Evolutionary conservation across 2,113 vertebrate genomes (phyloP).

Genomic region (Anas platyrhynchos): DNA sequence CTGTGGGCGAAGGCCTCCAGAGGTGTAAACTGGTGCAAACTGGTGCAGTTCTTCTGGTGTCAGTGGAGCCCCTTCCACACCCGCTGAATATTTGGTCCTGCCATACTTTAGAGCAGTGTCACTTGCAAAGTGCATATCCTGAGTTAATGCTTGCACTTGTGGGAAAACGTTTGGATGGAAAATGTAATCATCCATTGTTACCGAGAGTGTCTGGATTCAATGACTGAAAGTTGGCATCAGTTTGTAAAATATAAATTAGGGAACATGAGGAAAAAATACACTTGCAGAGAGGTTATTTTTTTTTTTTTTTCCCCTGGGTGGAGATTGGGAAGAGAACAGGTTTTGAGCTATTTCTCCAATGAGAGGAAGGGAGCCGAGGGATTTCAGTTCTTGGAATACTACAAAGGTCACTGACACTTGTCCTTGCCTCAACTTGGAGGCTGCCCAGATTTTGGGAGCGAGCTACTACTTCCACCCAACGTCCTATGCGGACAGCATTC

Average conservation of each 20-base stretch:
- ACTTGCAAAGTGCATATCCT: neutral
- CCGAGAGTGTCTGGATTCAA: conserved; percentile 12
- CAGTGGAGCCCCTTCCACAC: neutral
- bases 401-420: neutral
- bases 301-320: neutral
- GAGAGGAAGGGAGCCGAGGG: neutral
- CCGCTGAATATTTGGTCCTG: conserved; percentile 2
- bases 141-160: conserved; percentile 8
- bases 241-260: conserved; percentile 35
- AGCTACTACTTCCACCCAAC: neutral
- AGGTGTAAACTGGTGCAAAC: neutral
- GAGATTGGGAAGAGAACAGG: neutral
- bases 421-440: neutral
- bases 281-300: neutral
- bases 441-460: neutral
- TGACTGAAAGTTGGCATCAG: conserved; percentile 14
- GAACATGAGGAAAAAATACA: neutral
- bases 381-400: conserved; percentile 27
- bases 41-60: neutral
- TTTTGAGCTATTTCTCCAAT: neutral
- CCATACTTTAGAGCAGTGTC: neutral
- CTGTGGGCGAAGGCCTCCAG: neutral
- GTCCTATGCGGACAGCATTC: accelerated
- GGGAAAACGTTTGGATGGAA: conserved; percentile 16
- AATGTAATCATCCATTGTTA: conserved; percentile 45